These are phyloP conservation scores for Ricordea florida DNA, from an alignment of 92 coral and sea anemone genomes.

Conservation along the genomic window DNA sequence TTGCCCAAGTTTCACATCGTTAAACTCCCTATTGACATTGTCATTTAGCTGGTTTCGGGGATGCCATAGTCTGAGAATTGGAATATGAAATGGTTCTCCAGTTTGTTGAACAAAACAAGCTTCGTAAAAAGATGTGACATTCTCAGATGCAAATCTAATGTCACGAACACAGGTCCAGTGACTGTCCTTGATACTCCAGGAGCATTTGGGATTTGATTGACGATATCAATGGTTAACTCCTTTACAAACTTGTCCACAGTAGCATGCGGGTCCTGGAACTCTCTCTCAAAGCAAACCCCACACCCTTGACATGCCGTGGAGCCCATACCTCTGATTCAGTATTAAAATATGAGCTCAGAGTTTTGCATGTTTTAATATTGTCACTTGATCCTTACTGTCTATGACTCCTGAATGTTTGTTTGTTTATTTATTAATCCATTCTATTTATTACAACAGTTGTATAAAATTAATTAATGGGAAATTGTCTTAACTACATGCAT, in stretches of 20 bases:
- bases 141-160: not conserved
- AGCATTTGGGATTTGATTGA: slow-evolving; percentile 21
- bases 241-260: slow-evolving; percentile 48
- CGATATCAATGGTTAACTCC: slow-evolving; percentile 23
- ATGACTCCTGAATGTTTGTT: too few relatives aligned
- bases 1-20: slow-evolving; percentile 59
- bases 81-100: slow-evolving; percentile 23
- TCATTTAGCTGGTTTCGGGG: slow-evolving; percentile 64
- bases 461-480: too few relatives aligned
- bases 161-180: slow-evolving; percentile 52
- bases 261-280: too few relatives aligned
- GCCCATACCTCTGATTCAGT: too few relatives aligned
- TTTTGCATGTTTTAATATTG: too few relatives aligned
- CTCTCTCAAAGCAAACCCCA: too few relatives aligned
- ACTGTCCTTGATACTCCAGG: slow-evolving; percentile 59
- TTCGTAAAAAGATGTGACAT: slow-evolving; percentile 1
- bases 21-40: slow-evolving; percentile 66
- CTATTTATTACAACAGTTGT: too few relatives aligned
- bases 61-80: slow-evolving; percentile 61
- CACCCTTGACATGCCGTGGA: slow-evolving; percentile 29
- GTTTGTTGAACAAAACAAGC: slow-evolving; percentile 17
- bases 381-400: too few relatives aligned
- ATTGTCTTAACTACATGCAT: too few relatives aligned
- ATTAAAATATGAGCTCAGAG: too few relatives aligned
- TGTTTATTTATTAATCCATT: too few relatives aligned